Evolutionary conservation across 2,113 vertebrate genomes (phyloP).

Genomic region (Myotis brandtii): DNA sequence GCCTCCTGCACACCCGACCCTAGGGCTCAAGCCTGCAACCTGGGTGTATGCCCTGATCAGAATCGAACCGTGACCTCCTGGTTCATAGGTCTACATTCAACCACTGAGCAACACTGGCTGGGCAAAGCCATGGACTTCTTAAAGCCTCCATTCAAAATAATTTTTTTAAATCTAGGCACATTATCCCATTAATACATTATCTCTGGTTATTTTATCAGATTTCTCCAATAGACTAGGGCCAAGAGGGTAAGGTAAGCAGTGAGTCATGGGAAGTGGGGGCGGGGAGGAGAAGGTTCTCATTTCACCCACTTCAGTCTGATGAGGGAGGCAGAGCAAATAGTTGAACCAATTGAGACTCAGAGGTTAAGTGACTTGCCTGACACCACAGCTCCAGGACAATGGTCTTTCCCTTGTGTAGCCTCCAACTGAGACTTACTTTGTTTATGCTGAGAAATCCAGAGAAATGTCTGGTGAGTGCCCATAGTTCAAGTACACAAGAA

Average conservation of each 20-base stretch:
- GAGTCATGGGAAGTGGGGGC: not conserved
- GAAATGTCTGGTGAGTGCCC: not conserved
- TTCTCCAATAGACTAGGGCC: not conserved
- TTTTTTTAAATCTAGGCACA: not conserved
- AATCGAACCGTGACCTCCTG: too few relatives aligned
- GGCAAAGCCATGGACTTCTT: not conserved
- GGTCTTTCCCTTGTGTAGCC: not conserved
- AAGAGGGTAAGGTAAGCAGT: not conserved
- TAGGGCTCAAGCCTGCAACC: too few relatives aligned
- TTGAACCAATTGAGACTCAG: not conserved
- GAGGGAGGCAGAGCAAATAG: not conserved
- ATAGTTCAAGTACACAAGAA: not conserved
- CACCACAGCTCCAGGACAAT: not conserved
- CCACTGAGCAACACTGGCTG: too few relatives aligned
- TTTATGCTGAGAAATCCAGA: constrained; percentile 37
- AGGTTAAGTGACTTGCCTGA: not conserved
- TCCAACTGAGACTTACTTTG: not conserved
- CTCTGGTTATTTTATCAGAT: constrained; percentile 21
- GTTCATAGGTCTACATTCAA: too few relatives aligned
- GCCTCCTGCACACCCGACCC: too few relatives aligned
- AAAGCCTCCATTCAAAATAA: constrained; percentile 22
- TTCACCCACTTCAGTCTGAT: not conserved
- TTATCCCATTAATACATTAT: not conserved
- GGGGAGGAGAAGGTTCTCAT: not conserved
- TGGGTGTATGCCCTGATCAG: too few relatives aligned